Evolutionary conservation across 1,140 invertebrate species (phyloP).

Genomic region (Papilio glaucus): DNA sequence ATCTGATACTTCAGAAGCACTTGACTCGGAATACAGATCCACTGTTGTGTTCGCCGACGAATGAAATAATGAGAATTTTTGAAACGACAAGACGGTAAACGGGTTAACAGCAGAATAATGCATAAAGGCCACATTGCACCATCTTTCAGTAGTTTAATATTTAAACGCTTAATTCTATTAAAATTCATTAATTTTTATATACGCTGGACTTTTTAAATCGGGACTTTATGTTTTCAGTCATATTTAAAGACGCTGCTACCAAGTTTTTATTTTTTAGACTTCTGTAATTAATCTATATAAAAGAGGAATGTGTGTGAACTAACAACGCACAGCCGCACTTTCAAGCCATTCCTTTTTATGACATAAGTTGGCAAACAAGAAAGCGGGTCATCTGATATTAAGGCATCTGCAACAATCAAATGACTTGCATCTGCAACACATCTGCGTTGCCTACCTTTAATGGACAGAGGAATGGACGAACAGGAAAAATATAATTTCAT

Average conservation of each 20-base stretch:
- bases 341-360: too few relatives aligned
- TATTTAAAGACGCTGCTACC: neutral
- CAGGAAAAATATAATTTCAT: too few relatives aligned
- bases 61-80: conserved; percentile 32
- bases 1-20: conserved; percentile 25
- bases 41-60: neutral
- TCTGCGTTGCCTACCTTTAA: too few relatives aligned
- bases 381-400: too few relatives aligned
- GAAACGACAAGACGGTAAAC: conserved; percentile 25
- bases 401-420: too few relatives aligned
- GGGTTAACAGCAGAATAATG: conserved; percentile 27
- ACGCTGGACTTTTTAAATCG: neutral
- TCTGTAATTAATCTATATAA: too few relatives aligned
- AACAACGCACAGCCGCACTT: too few relatives aligned
- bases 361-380: too few relatives aligned
- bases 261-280: neutral
- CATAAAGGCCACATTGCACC: conserved; percentile 11
- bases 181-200: neutral
- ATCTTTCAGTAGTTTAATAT: neutral
- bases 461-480: too few relatives aligned
- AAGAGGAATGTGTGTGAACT: too few relatives aligned
- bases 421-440: too few relatives aligned
- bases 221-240: neutral
- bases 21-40: conserved; percentile 16
- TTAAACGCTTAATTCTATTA: conserved; percentile 3